These are phyloP conservation scores for Drosophila anomelani DNA, from an alignment of 2,888 invertebrate genomes.

Conservation along the genomic window DNA sequence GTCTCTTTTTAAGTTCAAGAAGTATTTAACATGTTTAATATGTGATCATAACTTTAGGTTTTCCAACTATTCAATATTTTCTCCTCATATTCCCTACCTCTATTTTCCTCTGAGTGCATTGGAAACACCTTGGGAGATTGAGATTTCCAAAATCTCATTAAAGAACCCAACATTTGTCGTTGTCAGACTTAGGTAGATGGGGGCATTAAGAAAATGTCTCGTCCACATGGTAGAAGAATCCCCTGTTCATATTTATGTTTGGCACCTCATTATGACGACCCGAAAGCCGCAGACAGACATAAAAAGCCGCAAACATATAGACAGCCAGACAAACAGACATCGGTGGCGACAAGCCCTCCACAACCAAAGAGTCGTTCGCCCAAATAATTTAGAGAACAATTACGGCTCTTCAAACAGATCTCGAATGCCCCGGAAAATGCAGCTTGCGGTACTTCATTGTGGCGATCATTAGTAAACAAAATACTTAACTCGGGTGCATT, in stretches of 20 bases:
- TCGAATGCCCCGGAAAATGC: constrained; percentile 46
- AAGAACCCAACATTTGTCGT: constrained; percentile 58
- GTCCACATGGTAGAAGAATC: constrained; percentile 34
- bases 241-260: constrained; percentile 65
- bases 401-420: constrained; percentile 73
- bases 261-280: constrained; percentile 79
- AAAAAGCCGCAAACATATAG: constrained; percentile 48
- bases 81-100: background rate
- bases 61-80: background rate
- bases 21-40: too few species aligned
- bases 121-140: constrained; percentile 28
- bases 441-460: constrained; percentile 66
- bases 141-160: constrained; percentile 69
- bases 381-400: constrained; percentile 78
- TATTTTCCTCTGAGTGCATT: constrained; percentile 1
- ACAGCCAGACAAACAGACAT: constrained; percentile 34
- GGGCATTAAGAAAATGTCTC: constrained; percentile 23
- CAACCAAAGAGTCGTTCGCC: constrained; percentile 38
- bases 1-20: background rate
- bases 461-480: constrained; percentile 78
- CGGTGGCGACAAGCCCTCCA: constrained; percentile 49
- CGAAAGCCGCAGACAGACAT: constrained; percentile 61
- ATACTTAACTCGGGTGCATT: constrained; percentile 68
- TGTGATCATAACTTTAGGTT: too few species aligned
- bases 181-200: constrained; percentile 16